These are phyloP conservation scores for Ctenosaura bakeri DNA, from an alignment of 2,797 vertebrate genomes.

Conservation along the genomic window DNA sequence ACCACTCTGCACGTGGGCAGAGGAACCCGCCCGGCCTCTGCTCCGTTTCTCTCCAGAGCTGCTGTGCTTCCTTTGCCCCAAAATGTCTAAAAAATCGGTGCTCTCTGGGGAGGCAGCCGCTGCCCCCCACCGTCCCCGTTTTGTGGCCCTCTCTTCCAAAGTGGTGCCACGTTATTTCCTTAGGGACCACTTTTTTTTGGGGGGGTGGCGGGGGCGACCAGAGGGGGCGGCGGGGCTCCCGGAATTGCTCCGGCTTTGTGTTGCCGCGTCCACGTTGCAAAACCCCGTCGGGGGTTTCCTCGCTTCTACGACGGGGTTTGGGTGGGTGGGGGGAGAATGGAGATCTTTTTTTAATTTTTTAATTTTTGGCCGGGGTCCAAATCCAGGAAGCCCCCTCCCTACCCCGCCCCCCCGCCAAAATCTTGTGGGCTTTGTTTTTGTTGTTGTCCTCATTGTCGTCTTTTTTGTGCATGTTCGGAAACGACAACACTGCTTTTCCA, in stretches of 20 bases:
- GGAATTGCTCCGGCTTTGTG: no score
- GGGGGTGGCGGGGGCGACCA: no score
- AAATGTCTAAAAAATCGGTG: not conserved
- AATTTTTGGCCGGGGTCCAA: slow-evolving; percentile 6
- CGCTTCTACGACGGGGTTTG: no score
- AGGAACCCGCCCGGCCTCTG: no score
- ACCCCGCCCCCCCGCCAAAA: slow-evolving; percentile 50
- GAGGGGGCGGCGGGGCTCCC: not conserved
- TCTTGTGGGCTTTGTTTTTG: slow-evolving; percentile 50
- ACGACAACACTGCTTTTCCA: slow-evolving; percentile 70
- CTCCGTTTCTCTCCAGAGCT: not conserved
- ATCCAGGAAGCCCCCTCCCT: slow-evolving; percentile 61
- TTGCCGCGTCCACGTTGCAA: no score
- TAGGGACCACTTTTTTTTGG: no score
- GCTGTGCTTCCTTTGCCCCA: not conserved
- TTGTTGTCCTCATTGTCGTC: slow-evolving; percentile 66
- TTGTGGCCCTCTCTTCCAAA: no score
- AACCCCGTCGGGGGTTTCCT: no score
- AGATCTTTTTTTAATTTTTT: no score
- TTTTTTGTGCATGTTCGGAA: slow-evolving; percentile 75
- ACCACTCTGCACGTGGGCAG: not conserved
- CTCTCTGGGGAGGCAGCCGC: not conserved
- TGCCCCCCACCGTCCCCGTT: not conserved
- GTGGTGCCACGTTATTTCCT: no score
- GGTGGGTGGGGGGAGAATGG: no score